A percentile compares a stretch with the other conserved stretches of the same genome.
Evolutionary conservation across 2,113 vertebrate species (phyloP).

Genomic region (Atlantisia rogersi): DNA sequence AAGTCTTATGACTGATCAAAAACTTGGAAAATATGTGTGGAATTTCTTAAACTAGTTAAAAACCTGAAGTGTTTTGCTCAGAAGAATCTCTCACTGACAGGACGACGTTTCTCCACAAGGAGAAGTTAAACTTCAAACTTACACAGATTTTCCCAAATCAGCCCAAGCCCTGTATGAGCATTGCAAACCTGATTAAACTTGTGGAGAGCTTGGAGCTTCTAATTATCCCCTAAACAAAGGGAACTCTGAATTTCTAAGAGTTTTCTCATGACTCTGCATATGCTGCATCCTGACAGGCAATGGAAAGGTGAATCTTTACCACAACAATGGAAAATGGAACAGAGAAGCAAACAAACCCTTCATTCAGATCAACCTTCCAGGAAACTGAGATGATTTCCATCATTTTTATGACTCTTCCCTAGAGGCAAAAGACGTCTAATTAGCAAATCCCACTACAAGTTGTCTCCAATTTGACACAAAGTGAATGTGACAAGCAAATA

Average conservation of each 20-base stretch:
- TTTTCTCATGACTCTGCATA: neutral
- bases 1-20: neutral
- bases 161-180: neutral
- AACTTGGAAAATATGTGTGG: neutral
- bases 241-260: neutral
- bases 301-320: neutral
- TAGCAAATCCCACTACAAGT: conserved; percentile 83
- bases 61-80: neutral
- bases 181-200: neutral
- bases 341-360: neutral
- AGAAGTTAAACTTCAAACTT: neutral
- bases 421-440: conserved; percentile 83
- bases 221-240: neutral
- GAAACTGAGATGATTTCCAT: conserved; percentile 82
- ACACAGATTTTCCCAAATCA: neutral
- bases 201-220: neutral
- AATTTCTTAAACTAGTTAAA: neutral
- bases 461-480: conserved; percentile 75
- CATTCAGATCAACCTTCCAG: conserved; percentile 72
- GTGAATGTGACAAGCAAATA: conserved; percentile 81
- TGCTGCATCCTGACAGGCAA: neutral
- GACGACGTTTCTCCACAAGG: neutral
- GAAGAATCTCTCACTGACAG: neutral
- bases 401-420: conserved; percentile 82
- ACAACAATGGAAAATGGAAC: neutral